Percentiles rank a stretch among this genome's conserved stretches.
phyloP scores from a whole-genome alignment of 2,113 vertebrate species.

The Myrmophylax atrothorax region DNA sequence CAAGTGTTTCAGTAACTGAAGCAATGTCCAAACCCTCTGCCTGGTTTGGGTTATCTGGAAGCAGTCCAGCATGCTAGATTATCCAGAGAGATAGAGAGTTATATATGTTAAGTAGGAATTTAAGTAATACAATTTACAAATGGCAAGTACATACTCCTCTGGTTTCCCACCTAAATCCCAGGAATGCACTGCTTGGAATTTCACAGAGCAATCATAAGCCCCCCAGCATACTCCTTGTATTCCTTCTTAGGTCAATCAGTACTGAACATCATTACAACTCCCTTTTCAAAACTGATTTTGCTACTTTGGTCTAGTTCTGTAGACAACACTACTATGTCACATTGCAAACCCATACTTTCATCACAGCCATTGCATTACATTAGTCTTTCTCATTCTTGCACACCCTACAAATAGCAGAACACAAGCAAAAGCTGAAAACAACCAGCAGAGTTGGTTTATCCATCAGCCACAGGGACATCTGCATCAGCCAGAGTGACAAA shows the following conservation, averaged over 20 bases:
- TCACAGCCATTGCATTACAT: background rate
- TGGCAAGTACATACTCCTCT: background rate
- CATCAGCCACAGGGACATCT: background rate
- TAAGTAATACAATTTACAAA: background rate
- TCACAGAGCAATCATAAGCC: background rate
- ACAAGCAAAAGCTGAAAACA: background rate
- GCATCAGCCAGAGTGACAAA: background rate
- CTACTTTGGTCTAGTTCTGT: background rate
- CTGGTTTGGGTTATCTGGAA: constrained; percentile 5
- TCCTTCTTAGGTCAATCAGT: background rate
- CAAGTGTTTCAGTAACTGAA: background rate
- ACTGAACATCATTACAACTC: background rate
- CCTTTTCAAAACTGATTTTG: background rate
- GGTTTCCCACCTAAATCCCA: constrained; percentile 29
- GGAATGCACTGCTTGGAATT: constrained; percentile 15
- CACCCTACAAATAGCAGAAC: background rate
- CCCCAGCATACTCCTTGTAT: background rate
- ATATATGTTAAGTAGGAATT: background rate
- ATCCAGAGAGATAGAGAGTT: background rate
- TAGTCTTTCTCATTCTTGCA: background rate
- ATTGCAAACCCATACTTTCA: background rate
- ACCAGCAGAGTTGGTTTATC: background rate
- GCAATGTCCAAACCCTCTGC: background rate
- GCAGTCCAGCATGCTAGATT: background rate
- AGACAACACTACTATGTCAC: background rate